Evolutionary conservation across 2,113 vertebrate genomes (phyloP), one percentile per base, ranked within the genome.

Genomic region (Malurus elegans): DNA sequence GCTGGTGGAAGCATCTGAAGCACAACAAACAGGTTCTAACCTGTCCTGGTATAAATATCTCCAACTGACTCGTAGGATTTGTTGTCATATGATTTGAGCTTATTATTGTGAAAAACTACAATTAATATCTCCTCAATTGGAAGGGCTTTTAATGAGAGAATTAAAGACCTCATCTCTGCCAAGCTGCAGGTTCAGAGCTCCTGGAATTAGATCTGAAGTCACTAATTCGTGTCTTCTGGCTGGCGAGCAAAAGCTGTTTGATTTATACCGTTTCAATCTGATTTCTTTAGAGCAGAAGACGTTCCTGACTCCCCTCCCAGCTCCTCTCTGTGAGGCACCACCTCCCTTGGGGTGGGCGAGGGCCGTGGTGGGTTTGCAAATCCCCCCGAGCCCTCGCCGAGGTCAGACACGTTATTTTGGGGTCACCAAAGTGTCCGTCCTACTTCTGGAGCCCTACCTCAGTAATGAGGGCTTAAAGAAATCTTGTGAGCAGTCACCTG

Each of bases 401-500:
- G 78, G 87, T 78, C 75, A 93, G 42, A 81, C 42, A 2, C 28
- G 42, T 93, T 94, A 73, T 40, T 95, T 96, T 93, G 89, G 94
- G 79, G 97, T 98, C 97, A 96, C 74, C 72, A 47, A n/a, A 95
- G 86, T 57, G 58, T 88, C 32, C 79, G 70, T 90, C 93, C 96
- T 91, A 31, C 86, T 96, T 94, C 50, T 61, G 78, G 60, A 28
- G 76, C 86, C 76, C 62, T 83, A 71, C 95, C 93, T 97, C 88
- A 32, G 86, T 96, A 71, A 86, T 74, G 80, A 94, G 94, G 57
- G 86, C 91, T 97, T 95, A 95, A 75, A 72, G 88, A 90, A 92
- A 96, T 96, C 98, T 98, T 98, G 97, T 98, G 98, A 98, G 97
- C 88, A 97, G 96, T 98, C 98, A 98, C 97, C 97, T 98, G 98